Percentiles rank a stretch among this genome's conserved stretches.
Evolutionary conservation across 2,113 vertebrate species (phyloP).

Genomic region (Paraplagusia blochii): DNA sequence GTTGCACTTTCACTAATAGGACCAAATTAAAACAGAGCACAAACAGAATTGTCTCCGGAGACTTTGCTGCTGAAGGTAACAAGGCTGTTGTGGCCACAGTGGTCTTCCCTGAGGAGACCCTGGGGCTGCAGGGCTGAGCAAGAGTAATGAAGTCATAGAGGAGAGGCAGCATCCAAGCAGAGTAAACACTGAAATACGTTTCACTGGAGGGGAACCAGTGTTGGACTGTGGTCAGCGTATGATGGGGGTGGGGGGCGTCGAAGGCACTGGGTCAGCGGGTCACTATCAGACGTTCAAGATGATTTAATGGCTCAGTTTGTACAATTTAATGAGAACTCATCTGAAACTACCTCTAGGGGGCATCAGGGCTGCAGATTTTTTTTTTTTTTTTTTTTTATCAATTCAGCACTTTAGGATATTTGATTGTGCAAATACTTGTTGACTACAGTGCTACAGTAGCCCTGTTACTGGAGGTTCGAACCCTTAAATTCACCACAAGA

Average conservation of each 20-base stretch:
- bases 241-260: neutral
- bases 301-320: neutral
- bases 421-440: too few species aligned
- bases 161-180: conserved; percentile 17
- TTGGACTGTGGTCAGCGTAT: neutral
- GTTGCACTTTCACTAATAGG: conserved; percentile 23
- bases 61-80: conserved; percentile 36
- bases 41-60: conserved; percentile 12
- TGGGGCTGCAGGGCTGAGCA: neutral
- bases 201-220: neutral
- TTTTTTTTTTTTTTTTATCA: neutral
- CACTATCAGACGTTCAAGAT: neutral
- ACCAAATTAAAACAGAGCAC: conserved; percentile 31
- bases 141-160: conserved; percentile 56
- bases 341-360: neutral
- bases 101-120: neutral
- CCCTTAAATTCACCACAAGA: too few species aligned
- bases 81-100: conserved; percentile 33
- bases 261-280: neutral
- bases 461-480: too few species aligned
- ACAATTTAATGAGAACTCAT: neutral
- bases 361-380: neutral
- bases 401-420: too few species aligned
- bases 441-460: too few species aligned
- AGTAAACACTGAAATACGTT: conserved; percentile 33